These are phyloP conservation scores for Chiroxiphia lanceolata DNA, from an alignment of 2,797 vertebrate genomes.

Conservation along the genomic window DNA sequence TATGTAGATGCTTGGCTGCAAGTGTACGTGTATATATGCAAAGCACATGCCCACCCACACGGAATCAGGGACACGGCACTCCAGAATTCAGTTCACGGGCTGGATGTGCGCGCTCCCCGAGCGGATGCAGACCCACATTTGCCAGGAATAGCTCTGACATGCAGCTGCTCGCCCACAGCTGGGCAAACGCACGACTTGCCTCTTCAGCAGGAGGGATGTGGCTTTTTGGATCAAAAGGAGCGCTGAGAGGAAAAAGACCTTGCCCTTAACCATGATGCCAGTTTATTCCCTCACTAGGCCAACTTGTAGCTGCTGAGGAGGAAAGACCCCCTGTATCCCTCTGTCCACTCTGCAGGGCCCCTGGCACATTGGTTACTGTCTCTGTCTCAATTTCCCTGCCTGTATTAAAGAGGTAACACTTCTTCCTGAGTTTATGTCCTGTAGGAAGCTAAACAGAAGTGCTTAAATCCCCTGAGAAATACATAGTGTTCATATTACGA, in stretches of 20 bases:
- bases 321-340: background rate
- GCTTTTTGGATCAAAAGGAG: background rate
- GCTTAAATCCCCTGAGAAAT: background rate
- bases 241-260: background rate
- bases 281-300: background rate
- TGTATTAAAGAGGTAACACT: background rate
- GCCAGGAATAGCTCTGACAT: conserved; percentile 14
- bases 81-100: conserved; percentile 16
- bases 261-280: background rate
- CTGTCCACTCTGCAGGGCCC: background rate
- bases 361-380: background rate
- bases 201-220: background rate
- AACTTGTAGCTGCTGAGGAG: background rate
- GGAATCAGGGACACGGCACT: background rate
- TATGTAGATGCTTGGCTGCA: background rate
- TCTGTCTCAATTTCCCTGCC: background rate
- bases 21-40: background rate
- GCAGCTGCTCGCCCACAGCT: conserved; percentile 25
- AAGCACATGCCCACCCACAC: background rate
- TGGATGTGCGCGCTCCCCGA: background rate
- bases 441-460: background rate
- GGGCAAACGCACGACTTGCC: background rate
- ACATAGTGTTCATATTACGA: background rate
- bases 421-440: background rate
- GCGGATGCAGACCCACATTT: conserved; percentile 35